Conservation (phyloP, 1,140 invertebrate species). For the Zaprionus lachaisei region DNA sequence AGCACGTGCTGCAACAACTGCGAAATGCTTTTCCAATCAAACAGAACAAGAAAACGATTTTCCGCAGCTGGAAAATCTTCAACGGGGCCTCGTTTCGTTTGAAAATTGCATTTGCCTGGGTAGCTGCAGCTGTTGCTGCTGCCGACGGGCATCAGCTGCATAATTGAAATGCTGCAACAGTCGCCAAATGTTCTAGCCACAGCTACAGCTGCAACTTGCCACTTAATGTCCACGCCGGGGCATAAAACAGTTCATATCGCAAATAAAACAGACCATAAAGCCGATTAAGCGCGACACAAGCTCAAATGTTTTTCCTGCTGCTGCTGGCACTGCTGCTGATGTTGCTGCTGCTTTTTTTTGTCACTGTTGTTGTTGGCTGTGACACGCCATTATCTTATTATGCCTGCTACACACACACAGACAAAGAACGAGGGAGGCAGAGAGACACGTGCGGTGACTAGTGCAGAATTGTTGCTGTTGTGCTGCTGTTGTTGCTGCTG, state of each 20-base stretch:
- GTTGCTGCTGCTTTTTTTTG: slow-evolving; percentile 18
- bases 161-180: slow-evolving; percentile 78
- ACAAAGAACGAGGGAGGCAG: slow-evolving; percentile 8
- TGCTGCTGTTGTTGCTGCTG: slow-evolving; percentile 28
- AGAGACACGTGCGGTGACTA: slow-evolving; percentile 65
- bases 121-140: slow-evolving; percentile 56
- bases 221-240: slow-evolving; percentile 34
- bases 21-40: slow-evolving; percentile 76
- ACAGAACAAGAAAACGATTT: slow-evolving; percentile 23
- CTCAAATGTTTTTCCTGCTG: slow-evolving; percentile 48
- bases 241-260: slow-evolving; percentile 77
- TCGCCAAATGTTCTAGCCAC: slow-evolving; percentile 69
- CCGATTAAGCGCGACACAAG: slow-evolving; percentile 78
- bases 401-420: slow-evolving; percentile 58
- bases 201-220: slow-evolving; percentile 38
- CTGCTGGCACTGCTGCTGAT: slow-evolving; percentile 13
- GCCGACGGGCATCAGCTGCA: slow-evolving; percentile 63
- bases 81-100: slow-evolving; percentile 51
- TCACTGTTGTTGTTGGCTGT: slow-evolving; percentile 43
- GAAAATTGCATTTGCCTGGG: slow-evolving; percentile 66
- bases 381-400: slow-evolving; percentile 81
- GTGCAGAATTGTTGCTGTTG: slow-evolving; percentile 73
- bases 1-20: slow-evolving; percentile 65
- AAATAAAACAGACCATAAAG: slow-evolving; percentile 82
- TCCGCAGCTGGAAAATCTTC: slow-evolving; percentile 72